phyloP scores from a whole-genome alignment of 92 coral and sea anemone genomes.

The Actinernus sp. region DNA sequence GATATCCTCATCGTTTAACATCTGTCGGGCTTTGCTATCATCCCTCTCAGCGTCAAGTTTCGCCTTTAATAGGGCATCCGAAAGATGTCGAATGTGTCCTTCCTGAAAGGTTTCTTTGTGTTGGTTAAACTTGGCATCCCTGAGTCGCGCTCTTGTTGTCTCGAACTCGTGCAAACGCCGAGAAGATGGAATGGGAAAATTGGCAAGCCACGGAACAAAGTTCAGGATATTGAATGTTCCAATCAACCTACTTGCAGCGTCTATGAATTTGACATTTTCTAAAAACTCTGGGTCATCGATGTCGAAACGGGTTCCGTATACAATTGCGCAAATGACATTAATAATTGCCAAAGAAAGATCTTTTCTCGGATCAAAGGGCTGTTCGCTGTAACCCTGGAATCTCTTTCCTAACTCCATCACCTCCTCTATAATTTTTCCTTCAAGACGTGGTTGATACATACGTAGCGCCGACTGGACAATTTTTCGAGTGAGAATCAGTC shows the following conservation, averaged over 20 bases:
- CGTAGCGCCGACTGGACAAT: neutral
- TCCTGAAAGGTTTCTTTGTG: neutral
- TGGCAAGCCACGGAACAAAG: neutral
- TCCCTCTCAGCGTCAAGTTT: neutral
- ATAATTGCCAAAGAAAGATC: neutral
- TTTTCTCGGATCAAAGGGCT: neutral
- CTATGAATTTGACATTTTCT: too few species aligned
- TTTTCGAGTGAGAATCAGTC: neutral
- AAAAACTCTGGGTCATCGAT: neutral
- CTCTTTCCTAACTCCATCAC: neutral
- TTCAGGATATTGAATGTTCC: neutral
- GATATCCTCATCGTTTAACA: slow-evolving; percentile 30
- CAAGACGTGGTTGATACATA: neutral
- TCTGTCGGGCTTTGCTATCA: neutral
- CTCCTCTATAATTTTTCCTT: neutral
- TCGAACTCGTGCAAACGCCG: neutral
- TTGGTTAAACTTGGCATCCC: neutral
- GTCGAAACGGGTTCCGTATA: neutral
- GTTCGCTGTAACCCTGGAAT: neutral
- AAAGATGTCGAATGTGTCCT: neutral
- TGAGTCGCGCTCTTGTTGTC: neutral
- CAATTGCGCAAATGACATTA: neutral
- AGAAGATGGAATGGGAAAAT: neutral
- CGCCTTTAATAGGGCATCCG: neutral
- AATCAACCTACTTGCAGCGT: neutral